A percentile compares a stretch with the other conserved stretches of the same genome.
phyloP scores from a whole-genome alignment of 2,888 invertebrate genomes.

The Helicoverpa assulta region DNA sequence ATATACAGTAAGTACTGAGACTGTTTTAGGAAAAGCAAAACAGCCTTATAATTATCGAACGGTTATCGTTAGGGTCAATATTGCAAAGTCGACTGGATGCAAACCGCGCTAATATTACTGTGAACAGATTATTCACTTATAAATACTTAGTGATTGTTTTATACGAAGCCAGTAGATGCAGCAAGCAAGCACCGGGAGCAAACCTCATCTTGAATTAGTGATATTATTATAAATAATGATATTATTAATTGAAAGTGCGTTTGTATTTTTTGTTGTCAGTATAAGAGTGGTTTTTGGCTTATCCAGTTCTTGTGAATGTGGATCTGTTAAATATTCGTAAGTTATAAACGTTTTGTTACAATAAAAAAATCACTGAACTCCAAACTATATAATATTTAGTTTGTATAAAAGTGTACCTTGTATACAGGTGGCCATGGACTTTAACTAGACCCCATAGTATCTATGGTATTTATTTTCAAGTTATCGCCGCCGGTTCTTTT shows the following conservation, averaged over 20 bases:
- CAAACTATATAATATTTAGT: no score
- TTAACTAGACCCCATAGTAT: not conserved
- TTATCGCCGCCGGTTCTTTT: constrained; percentile 50
- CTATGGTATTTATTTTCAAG: constrained; percentile 17
- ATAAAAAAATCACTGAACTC: not conserved
- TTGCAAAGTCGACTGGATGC: constrained; percentile 66
- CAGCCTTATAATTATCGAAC: constrained; percentile 12
- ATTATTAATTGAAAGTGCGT: constrained; percentile 41
- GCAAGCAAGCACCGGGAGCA: constrained; percentile 29
- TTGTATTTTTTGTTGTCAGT: constrained; percentile 25
- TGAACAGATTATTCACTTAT: constrained; percentile 37
- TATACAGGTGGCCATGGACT: not conserved
- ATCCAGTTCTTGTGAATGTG: constrained; percentile 42
- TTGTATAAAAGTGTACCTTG: no score
- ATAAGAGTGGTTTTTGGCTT: constrained; percentile 32
- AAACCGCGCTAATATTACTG: constrained; percentile 47
- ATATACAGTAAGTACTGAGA: not conserved
- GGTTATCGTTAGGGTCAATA: constrained; percentile 63
- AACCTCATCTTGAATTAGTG: constrained; percentile 6
- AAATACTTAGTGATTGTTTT: constrained; percentile 37
- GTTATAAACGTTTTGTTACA: constrained; percentile 36
- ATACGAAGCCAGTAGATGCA: constrained; percentile 41
- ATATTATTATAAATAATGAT: constrained; percentile 48
- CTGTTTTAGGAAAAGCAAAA: constrained; percentile 27
- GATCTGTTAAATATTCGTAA: constrained; percentile 52